A percentile compares a stretch with the other conserved stretches of the same genome.
These are phyloP conservation scores for Helicoverpa armigera DNA, from an alignment of 1,140 invertebrate genomes.

Conservation along the genomic window DNA sequence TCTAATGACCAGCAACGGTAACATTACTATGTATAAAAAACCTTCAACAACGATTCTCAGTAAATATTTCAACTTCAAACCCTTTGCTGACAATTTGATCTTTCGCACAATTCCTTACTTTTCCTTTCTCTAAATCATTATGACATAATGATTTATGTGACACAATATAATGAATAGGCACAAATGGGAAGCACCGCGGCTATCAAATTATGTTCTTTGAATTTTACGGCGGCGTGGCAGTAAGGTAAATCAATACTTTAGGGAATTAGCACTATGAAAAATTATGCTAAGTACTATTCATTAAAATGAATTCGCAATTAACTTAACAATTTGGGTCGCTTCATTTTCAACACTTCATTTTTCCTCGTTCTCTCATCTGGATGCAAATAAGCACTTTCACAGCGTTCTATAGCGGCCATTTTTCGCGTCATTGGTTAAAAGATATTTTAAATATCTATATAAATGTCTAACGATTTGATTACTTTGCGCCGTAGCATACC, in stretches of 20 bases:
- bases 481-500: conserved; percentile 24
- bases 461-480: conserved; percentile 25
- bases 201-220: too few species aligned
- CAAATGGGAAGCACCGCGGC: too few species aligned
- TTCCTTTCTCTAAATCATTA: background rate
- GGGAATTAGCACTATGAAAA: background rate
- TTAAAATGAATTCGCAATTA: conserved; percentile 32
- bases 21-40: too few species aligned
- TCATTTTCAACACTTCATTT: conserved; percentile 40
- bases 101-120: background rate
- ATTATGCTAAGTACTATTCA: background rate
- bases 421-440: conserved; percentile 56
- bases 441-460: conserved; percentile 44
- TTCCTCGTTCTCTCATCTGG: conserved; percentile 47
- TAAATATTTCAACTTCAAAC: too few species aligned
- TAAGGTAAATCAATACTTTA: background rate
- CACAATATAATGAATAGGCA: too few species aligned
- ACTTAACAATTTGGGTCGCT: conserved; percentile 21
- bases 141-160: background rate
- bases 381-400: conserved; percentile 57
- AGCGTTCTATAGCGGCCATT: conserved; percentile 53
- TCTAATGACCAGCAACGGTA: too few species aligned
- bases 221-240: too few species aligned
- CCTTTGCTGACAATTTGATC: background rate
- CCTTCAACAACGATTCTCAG: too few species aligned